Evolutionary conservation across 2,113 vertebrate genomes (phyloP).

Genomic region (Rhegmatorhina hoffmannsi): DNA sequence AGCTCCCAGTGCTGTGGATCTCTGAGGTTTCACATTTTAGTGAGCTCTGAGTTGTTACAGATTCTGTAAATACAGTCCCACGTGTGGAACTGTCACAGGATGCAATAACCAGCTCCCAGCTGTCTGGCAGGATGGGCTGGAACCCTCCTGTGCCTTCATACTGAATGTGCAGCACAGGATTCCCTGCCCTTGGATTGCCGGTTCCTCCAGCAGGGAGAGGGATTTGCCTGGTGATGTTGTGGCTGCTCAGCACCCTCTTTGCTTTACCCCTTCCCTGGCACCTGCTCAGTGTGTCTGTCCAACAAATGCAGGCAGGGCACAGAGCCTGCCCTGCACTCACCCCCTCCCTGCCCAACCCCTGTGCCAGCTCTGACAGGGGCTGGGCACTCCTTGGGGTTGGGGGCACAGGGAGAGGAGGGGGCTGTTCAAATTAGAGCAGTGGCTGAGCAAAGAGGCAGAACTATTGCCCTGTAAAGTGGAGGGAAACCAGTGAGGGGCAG

Average conservation of each 20-base stretch:
- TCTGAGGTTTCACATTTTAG: background rate
- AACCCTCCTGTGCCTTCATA: background rate
- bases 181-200: background rate
- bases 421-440: background rate
- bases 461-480: background rate
- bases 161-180: background rate
- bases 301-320: background rate
- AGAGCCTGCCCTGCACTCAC: too few species aligned
- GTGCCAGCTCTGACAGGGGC: too few species aligned
- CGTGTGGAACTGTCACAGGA: background rate
- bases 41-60: background rate
- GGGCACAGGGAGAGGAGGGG: background rate
- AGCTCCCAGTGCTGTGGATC: background rate
- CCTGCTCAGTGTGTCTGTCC: background rate
- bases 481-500: background rate
- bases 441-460: background rate
- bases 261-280: background rate
- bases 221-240: background rate
- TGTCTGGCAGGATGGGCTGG: background rate
- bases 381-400: too few species aligned
- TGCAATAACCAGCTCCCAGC: slow-evolving; percentile 3
- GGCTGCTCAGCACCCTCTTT: background rate
- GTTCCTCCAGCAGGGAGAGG: background rate
- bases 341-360: too few species aligned
- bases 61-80: background rate